Evolutionary conservation across 2,797 vertebrate genomes (phyloP).

Genomic region (Varecia variegata): DNA sequence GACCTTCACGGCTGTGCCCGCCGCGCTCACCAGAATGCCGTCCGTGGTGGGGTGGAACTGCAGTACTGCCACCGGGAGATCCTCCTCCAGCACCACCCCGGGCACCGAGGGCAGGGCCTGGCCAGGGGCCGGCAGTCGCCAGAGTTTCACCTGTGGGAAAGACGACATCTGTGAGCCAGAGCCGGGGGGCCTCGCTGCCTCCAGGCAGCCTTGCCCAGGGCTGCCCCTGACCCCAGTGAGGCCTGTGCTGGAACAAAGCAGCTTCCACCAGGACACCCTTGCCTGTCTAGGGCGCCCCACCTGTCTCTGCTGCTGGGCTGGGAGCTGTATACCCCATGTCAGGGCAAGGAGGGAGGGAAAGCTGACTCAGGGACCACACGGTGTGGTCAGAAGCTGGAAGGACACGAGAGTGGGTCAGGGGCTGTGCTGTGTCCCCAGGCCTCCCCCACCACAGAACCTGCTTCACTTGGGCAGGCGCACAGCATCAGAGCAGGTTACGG

Average conservation of each 20-base stretch:
- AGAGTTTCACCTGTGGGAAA: constrained; percentile 91
- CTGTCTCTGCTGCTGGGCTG: neutral
- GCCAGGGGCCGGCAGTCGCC: constrained; percentile 84
- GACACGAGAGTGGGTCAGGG: rapidly evolving
- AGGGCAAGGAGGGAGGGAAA: neutral
- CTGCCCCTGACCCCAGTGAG: neutral
- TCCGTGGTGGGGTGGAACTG: constrained; percentile 93
- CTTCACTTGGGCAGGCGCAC: neutral
- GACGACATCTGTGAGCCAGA: neutral
- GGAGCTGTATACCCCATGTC: neutral
- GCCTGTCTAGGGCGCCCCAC: neutral
- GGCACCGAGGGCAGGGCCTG: constrained; percentile 80
- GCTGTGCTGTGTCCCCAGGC: neutral
- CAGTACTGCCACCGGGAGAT: constrained; percentile 84
- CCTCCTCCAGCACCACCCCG: constrained; percentile 83
- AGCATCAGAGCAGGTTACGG: neutral
- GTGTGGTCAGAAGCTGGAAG: neutral
- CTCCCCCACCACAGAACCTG: neutral
- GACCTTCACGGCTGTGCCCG: constrained; percentile 82
- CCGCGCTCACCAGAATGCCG: constrained; percentile 85
- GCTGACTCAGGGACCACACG: neutral
- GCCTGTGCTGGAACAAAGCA: neutral
- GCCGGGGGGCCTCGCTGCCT: rapidly evolving
- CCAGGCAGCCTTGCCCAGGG: neutral
- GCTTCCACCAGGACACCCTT: neutral